phyloP scores from a whole-genome alignment of 1,140 invertebrate species.

The Drosophila orena region DNA sequence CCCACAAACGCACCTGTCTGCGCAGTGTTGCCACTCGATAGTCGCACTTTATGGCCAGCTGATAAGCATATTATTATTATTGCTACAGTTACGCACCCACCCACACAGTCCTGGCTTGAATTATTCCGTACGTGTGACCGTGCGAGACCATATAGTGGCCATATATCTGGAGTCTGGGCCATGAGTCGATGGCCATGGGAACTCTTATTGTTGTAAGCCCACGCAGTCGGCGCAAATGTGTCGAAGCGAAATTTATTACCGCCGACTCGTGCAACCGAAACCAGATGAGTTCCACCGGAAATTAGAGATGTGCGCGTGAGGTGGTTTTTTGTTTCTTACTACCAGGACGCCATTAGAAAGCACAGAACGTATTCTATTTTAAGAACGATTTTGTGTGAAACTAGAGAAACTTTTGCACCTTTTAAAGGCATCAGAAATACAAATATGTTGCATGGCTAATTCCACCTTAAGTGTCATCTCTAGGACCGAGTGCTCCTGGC shows the following conservation, averaged over 20 bases:
- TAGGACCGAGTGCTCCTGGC: conserved; percentile 29
- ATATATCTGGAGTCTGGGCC: background rate
- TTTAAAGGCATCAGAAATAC: background rate
- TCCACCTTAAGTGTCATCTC: conserved; percentile 6
- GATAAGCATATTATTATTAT: conserved; percentile 83
- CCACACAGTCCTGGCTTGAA: conserved; percentile 23
- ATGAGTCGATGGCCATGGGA: background rate
- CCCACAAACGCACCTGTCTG: conserved; percentile 16
- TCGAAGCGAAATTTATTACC: conserved; percentile 56
- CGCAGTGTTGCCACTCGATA: conserved; percentile 50
- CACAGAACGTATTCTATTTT: too few relatives aligned
- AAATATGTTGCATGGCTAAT: background rate
- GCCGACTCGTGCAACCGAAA: conserved; percentile 25
- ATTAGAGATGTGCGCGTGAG: conserved; percentile 17
- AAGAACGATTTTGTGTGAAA: too few relatives aligned
- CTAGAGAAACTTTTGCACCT: too few relatives aligned
- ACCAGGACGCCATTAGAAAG: background rate
- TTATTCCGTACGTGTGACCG: conserved; percentile 38
- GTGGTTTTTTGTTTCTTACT: too few relatives aligned
- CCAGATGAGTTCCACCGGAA: conserved; percentile 9
- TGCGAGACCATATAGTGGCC: conserved; percentile 1
- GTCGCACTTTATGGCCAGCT: conserved; percentile 68
- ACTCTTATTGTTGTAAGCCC: conserved; percentile 37
- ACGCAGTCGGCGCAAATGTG: conserved; percentile 47
- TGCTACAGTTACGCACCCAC: conserved; percentile 62